Percentiles rank a stretch among this genome's conserved stretches.
phyloP scores from a whole-genome alignment of 1,140 invertebrate species.

The Steinernema feltiae region DNA sequence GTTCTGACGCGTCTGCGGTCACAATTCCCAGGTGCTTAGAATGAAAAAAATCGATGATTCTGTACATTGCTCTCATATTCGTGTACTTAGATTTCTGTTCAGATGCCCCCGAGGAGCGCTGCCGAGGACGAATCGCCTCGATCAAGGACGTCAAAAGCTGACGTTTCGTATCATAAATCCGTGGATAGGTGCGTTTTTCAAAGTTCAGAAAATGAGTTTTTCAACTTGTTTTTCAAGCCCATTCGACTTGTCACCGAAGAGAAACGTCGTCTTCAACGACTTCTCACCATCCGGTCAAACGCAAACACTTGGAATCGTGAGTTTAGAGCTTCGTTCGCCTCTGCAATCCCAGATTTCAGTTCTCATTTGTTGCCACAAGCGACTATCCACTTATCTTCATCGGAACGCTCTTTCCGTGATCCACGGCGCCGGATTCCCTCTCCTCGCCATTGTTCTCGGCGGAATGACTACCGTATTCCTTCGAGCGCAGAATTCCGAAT shows the following conservation, averaged over 20 bases:
- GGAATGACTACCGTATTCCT: slow-evolving; percentile 56
- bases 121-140: background rate
- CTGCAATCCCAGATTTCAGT: slow-evolving; percentile 5
- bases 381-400: slow-evolving; percentile 23
- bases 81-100: too few relatives aligned
- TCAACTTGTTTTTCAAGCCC: background rate
- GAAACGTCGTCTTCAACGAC: background rate
- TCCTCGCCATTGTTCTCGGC: slow-evolving; percentile 55
- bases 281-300: background rate
- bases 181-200: background rate
- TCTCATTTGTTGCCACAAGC: slow-evolving; percentile 11
- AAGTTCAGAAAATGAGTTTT: background rate
- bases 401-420: slow-evolving; percentile 39
- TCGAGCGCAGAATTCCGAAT: slow-evolving; percentile 55
- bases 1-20: too few relatives aligned
- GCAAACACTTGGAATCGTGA: background rate
- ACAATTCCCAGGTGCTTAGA: too few relatives aligned
- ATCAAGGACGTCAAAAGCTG: background rate
- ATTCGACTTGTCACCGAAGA: background rate
- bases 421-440: slow-evolving; percentile 55
- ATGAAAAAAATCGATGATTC: too few relatives aligned
- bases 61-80: too few relatives aligned
- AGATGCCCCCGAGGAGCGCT: background rate
- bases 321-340: background rate
- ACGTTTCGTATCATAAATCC: background rate